Percentiles rank a stretch among this genome's conserved stretches.
Evolutionary conservation across 2,888 invertebrate species (phyloP).

Genomic region (Tanypteryx hageni): DNA sequence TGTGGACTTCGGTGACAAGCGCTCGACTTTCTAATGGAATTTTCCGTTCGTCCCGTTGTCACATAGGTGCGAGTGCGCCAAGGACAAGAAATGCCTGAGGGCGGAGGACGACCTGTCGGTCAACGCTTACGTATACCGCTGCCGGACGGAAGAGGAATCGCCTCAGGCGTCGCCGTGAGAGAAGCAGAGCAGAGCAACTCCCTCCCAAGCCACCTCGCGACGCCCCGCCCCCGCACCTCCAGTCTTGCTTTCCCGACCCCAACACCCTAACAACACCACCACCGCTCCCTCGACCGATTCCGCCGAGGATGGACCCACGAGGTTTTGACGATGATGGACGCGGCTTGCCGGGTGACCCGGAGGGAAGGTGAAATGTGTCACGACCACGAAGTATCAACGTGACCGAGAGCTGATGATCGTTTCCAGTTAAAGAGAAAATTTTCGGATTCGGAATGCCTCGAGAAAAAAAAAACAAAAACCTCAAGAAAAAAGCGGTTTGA

Average conservation of each 20-base stretch:
- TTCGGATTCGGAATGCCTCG: neutral
- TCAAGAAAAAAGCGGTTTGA: neutral
- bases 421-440: neutral
- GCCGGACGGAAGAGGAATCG: slow-evolving; percentile 71
- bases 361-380: slow-evolving; percentile 38
- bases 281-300: neutral
- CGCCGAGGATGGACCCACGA: neutral
- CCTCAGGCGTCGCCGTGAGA: neutral
- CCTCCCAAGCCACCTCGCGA: slow-evolving; percentile 23
- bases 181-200: slow-evolving; percentile 46
- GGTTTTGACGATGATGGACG: slow-evolving; percentile 3
- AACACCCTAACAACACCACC: neutral
- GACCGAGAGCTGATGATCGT: neutral
- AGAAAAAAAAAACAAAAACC: neutral
- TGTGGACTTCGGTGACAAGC: slow-evolving; percentile 37
- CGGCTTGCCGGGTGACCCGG: neutral
- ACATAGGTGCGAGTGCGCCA: slow-evolving; percentile 78
- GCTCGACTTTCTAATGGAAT: too few species aligned
- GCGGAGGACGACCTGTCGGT: slow-evolving; percentile 79
- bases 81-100: slow-evolving; percentile 75
- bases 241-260: neutral
- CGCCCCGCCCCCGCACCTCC: neutral
- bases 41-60: slow-evolving; percentile 66
- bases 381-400: neutral
- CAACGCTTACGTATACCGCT: slow-evolving; percentile 80